Evolutionary conservation across 1,140 invertebrate genomes (phyloP).

Genomic region (Drosophila subobscura): DNA sequence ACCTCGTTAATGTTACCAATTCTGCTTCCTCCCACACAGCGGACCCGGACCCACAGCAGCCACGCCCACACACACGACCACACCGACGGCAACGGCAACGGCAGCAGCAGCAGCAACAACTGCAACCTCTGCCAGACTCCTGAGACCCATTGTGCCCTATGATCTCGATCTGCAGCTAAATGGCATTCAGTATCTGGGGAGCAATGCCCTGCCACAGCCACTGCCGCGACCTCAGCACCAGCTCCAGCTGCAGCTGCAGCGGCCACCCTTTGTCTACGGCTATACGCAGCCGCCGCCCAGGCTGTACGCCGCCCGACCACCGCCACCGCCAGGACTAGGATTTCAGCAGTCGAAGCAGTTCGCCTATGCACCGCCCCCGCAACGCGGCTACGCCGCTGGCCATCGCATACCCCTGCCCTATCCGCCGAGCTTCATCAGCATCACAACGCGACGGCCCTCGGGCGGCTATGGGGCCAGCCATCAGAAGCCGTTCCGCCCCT

Average conservation of each 20-base stretch:
- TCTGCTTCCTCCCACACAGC: constrained; percentile 13
- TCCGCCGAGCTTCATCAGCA: constrained; percentile 75
- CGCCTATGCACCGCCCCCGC: constrained; percentile 50
- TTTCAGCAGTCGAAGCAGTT: constrained; percentile 71
- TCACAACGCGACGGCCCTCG: constrained; percentile 61
- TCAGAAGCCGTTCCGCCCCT: constrained; percentile 56
- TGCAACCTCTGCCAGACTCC: constrained; percentile 23
- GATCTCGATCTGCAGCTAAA: constrained; percentile 61
- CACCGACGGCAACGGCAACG: neutral
- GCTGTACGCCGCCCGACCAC: neutral
- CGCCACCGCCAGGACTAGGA: neutral
- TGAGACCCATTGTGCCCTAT: constrained; percentile 67
- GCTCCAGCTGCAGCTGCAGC: neutral
- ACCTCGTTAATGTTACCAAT: neutral
- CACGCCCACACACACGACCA: constrained; percentile 33
- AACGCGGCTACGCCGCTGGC: constrained; percentile 51
- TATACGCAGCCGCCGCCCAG: constrained; percentile 35
- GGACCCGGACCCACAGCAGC: constrained; percentile 44
- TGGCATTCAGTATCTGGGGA: constrained; percentile 53
- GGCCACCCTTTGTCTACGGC: constrained; percentile 28
- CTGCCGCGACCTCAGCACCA: constrained; percentile 21
- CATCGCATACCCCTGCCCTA: constrained; percentile 66
- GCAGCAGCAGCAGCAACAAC: constrained; percentile 13
- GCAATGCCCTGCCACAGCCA: constrained; percentile 39
- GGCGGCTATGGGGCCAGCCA: neutral